A percentile compares a stretch with the other conserved stretches of the same genome.
Evolutionary conservation across 2,888 invertebrate species (phyloP).

Genomic region (Himalopsyche anomala): DNA sequence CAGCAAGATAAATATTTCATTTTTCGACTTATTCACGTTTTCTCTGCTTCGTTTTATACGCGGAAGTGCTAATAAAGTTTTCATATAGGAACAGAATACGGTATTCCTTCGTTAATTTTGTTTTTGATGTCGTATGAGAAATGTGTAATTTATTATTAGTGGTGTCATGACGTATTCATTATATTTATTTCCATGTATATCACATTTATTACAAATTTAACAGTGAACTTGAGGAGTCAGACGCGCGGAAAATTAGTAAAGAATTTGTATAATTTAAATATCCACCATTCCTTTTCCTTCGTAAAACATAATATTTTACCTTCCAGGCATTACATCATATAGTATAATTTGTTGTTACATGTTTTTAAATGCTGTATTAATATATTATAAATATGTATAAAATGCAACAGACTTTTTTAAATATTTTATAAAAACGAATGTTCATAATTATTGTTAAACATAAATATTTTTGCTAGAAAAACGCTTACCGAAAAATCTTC

Average conservation of each 20-base stretch:
- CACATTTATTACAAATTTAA: slow-evolving; percentile 20
- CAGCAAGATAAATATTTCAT: no score
- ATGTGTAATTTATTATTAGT: neutral
- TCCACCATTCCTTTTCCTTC: neutral
- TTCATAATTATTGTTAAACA: no score
- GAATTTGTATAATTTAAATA: slow-evolving; percentile 8
- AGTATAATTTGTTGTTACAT: no score
- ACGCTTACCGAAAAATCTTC: no score
- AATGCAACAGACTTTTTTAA: no score
- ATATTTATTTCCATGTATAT: slow-evolving; percentile 9
- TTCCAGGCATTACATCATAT: neutral
- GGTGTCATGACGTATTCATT: neutral
- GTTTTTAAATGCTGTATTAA: no score
- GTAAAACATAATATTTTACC: neutral
- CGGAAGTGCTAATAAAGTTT: neutral
- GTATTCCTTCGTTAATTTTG: neutral
- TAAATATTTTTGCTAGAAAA: no score
- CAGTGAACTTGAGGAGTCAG: neutral
- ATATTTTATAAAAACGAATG: no score
- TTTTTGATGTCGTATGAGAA: neutral
- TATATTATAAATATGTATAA: no score
- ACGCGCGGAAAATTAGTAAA: slow-evolving; percentile 14
- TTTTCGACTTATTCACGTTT: neutral
- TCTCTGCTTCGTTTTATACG: neutral
- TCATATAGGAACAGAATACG: neutral